Evolutionary conservation across 2,888 invertebrate species (phyloP), one percentile per base, ranked within the genome.

Genomic region (Anthrax anthrax): DNA sequence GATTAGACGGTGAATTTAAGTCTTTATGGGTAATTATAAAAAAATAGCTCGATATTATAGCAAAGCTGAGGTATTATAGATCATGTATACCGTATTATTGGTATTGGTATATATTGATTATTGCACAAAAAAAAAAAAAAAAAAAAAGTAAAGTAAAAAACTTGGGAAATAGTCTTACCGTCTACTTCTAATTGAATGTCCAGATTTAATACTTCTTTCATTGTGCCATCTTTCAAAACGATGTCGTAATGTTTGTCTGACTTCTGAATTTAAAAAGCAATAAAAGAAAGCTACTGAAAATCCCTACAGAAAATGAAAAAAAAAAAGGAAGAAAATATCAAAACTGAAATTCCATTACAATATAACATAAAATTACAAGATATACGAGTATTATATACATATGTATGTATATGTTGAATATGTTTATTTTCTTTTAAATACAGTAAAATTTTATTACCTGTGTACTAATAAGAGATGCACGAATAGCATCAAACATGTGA

Each of bases 211-310:
- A 52, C 62, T 64, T 19, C 68, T 59, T 55, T 55, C 77, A 63
- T 62, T 73, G 4, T 62, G 62, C 87, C 89, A 89, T 50, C 84
- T 74, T 52, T 80, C 78, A 58, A 86, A 78, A 60, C 86, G 87
- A 66, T 90, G 86, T 27, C 82, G 75, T 54, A 91, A 72, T 1
- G 89, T 81, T 63, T 86, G 86, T 42, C 86, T 81, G 8, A 92
- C 91, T 68, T 92, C 92, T 5, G 87, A 85, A 70, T 92, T 92
- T 58, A 91, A 76, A 70, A 92, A 92, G 67, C 92, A 92, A 71
- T 90, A 92, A 70, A 91, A 85, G 49, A 91, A 70, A 4, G 92
- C 87, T 50, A 92, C 90, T 44, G 82, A 83, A 60, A 91, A 83
- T 50, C 92, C 92, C 91, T 92, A 69, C 2, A 48, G 42, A 40